Evolutionary conservation across 2,797 vertebrate genomes (phyloP).

Genomic region (Hoplostethus atlanticus): DNA sequence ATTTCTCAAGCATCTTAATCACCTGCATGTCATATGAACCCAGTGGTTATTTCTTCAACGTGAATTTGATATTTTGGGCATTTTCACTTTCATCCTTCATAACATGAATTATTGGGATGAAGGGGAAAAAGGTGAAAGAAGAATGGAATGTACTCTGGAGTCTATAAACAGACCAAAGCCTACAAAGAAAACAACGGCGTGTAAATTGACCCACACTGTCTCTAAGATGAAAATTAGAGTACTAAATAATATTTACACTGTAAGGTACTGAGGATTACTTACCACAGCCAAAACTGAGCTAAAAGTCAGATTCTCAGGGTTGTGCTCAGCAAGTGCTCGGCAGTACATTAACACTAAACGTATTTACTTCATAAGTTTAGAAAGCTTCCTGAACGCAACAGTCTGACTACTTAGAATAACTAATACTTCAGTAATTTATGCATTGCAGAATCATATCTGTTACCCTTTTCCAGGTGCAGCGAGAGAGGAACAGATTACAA

Average conservation of each 20-base stretch:
- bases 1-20: not conserved
- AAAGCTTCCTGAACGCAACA: not conserved
- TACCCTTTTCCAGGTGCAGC: not conserved
- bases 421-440: not conserved
- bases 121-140: conserved; percentile 30
- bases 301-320: not conserved
- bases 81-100: not conserved
- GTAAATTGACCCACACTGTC: conserved; percentile 4
- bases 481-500: conserved; percentile 8
- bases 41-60: not conserved
- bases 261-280: not conserved
- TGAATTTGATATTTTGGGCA: conserved; percentile 1
- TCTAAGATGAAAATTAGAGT: conserved; percentile 25
- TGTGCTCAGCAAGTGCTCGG: not conserved
- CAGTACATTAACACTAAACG: no score
- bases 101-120: conserved; percentile 16
- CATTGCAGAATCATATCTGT: not conserved
- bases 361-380: not conserved
- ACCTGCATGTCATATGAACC: conserved; percentile 21
- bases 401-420: not conserved
- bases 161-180: conserved; percentile 48
- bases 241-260: conserved; percentile 15
- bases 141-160: conserved; percentile 44
- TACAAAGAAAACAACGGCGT: not conserved
- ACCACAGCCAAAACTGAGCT: not conserved